phyloP scores from a whole-genome alignment of 2,113 vertebrate genomes.

The Pandion haliaetus region DNA sequence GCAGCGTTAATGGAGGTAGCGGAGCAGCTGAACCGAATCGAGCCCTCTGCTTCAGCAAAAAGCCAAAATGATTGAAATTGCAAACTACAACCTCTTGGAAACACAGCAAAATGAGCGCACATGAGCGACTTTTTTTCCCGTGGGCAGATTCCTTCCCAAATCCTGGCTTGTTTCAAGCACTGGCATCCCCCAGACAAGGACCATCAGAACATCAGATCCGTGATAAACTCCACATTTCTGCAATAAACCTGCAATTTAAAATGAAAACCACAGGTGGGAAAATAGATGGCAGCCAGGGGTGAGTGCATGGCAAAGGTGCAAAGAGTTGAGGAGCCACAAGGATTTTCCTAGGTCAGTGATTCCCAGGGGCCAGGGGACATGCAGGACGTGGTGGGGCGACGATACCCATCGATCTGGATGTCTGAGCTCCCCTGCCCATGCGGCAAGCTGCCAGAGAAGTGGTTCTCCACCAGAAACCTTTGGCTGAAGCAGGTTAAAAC shows the following conservation, averaged over 20 bases:
- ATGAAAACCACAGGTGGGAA: neutral
- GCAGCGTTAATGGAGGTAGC: neutral
- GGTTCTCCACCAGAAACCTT: neutral
- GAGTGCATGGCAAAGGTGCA: accelerated
- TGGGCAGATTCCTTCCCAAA: neutral
- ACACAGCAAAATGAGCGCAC: accelerated
- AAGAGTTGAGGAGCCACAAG: neutral
- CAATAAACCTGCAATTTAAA: neutral
- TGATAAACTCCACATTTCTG: neutral
- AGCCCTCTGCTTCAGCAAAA: neutral
- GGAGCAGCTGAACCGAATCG: neutral
- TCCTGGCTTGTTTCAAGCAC: neutral
- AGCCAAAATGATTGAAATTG: neutral
- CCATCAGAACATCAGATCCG: neutral
- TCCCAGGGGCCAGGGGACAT: too few relatives aligned
- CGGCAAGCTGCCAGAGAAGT: accelerated
- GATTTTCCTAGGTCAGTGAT: neutral
- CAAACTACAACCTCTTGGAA: neutral
- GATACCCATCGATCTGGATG: neutral
- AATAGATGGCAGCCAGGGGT: too few relatives aligned
- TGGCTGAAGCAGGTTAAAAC: neutral
- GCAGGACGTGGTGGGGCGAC: accelerated
- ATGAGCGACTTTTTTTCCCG: neutral
- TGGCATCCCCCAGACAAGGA: neutral
- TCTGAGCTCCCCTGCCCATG: neutral